Conservation (phyloP, 2,797 vertebrate species). For the Prionace glauca region DNA sequence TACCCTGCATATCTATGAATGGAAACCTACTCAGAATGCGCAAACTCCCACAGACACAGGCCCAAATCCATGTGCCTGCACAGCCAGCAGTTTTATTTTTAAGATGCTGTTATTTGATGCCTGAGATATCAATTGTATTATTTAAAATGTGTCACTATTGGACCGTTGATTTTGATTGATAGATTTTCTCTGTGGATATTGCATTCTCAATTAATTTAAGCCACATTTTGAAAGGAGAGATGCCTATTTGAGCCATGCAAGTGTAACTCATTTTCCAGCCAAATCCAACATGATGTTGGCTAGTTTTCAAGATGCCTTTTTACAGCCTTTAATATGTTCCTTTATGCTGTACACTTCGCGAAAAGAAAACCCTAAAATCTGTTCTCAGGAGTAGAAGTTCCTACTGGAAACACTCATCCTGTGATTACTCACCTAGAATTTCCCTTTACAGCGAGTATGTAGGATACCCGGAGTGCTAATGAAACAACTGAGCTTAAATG, state of each 20-base stretch:
- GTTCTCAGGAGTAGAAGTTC: neutral
- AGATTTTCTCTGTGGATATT: neutral
- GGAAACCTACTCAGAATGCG: too few species aligned
- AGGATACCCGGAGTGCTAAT: neutral
- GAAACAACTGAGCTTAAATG: constrained; percentile 22
- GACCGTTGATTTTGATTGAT: neutral
- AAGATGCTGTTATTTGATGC: neutral
- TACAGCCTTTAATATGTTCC: neutral
- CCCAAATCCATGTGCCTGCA: too few species aligned
- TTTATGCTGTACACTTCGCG: neutral
- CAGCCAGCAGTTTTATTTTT: neutral
- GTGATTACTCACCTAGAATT: neutral
- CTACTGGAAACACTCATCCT: neutral
- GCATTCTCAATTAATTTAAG: constrained; percentile 21
- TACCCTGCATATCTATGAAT: too few species aligned
- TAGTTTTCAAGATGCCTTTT: neutral
- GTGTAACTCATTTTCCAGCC: neutral
- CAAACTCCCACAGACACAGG: too few species aligned
- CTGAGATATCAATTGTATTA: neutral
- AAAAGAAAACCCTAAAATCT: neutral
- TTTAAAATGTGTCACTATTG: neutral
- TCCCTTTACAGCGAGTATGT: neutral
- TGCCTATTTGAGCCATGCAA: neutral
- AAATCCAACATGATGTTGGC: constrained; percentile 11
- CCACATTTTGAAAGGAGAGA: neutral